phyloP scores from a whole-genome alignment of 1,140 invertebrate species.

The Aphelenchoides besseyi region DNA sequence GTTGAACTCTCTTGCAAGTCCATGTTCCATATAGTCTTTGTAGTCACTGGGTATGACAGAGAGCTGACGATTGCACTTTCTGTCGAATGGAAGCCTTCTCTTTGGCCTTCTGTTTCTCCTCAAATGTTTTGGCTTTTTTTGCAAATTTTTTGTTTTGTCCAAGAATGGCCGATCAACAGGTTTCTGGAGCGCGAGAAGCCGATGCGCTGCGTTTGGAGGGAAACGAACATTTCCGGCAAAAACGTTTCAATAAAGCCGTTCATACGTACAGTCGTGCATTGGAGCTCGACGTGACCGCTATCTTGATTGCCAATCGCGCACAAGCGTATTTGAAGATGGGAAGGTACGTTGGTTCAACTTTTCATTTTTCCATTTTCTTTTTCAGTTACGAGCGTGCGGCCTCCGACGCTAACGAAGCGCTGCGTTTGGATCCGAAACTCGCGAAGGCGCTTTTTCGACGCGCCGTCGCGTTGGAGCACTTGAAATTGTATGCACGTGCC shows the following conservation, averaged over 20 bases:
- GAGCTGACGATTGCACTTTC: too few species aligned
- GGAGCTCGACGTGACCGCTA: constrained; percentile 8
- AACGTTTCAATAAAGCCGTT: constrained; percentile 20
- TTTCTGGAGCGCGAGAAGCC: constrained; percentile 12
- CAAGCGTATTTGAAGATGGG: constrained; percentile 24
- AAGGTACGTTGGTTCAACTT: not conserved
- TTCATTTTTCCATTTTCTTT: not conserved
- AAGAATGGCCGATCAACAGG: too few species aligned
- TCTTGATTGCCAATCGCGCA: constrained; percentile 11
- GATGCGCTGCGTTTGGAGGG: constrained; percentile 15
- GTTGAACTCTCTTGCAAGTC: too few species aligned
- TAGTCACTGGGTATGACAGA: too few species aligned
- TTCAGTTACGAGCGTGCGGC: constrained; percentile 14
- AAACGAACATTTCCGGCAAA: constrained; percentile 11
- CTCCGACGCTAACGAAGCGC: constrained; percentile 15
- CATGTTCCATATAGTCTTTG: too few species aligned
- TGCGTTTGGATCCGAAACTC: constrained; percentile 2
- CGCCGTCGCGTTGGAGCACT: not conserved
- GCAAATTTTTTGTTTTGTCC: too few species aligned
- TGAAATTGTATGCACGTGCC: not conserved
- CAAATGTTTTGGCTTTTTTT: too few species aligned
- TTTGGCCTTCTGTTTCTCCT: too few species aligned
- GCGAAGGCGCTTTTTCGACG: constrained; percentile 20
- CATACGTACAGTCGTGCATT: not conserved
- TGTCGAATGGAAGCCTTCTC: too few species aligned